These are phyloP conservation scores for Argyra leucocephala DNA, from an alignment of 2,888 invertebrate species.

Conservation along the genomic window DNA sequence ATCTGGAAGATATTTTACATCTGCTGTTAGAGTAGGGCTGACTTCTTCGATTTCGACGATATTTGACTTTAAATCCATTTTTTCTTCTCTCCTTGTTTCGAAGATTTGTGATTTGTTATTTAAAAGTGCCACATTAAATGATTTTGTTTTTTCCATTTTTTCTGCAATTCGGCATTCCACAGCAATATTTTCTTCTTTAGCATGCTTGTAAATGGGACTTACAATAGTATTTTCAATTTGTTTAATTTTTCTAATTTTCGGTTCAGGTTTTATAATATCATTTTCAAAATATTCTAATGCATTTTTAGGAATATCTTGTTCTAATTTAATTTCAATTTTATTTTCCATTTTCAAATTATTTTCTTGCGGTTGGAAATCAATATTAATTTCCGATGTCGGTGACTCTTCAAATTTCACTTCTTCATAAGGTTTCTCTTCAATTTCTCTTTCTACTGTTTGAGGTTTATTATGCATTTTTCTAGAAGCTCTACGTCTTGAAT, in stretches of 20 bases:
- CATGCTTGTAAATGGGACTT: background rate
- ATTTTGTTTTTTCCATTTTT: background rate
- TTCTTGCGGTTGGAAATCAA: background rate
- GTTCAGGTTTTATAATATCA: background rate
- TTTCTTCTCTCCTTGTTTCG: background rate
- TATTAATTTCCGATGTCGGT: background rate
- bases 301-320: background rate
- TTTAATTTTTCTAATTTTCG: background rate
- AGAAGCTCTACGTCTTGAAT: background rate
- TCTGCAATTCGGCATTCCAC: background rate
- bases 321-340: background rate
- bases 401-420: background rate
- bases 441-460: background rate
- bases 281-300: background rate
- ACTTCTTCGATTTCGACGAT: background rate
- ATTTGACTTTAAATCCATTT: background rate
- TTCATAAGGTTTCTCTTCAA: background rate
- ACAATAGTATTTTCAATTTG: background rate
- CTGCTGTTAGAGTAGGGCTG: background rate
- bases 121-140: background rate
- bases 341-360: background rate
- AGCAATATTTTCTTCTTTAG: background rate
- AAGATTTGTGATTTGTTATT: background rate
- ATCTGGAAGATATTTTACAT: background rate
- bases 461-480: background rate